A percentile compares a stretch with the other conserved stretches of the same genome.
Conservation (phyloP, 2,797 vertebrate genomes). For the Sebastes variabilis region DNA sequence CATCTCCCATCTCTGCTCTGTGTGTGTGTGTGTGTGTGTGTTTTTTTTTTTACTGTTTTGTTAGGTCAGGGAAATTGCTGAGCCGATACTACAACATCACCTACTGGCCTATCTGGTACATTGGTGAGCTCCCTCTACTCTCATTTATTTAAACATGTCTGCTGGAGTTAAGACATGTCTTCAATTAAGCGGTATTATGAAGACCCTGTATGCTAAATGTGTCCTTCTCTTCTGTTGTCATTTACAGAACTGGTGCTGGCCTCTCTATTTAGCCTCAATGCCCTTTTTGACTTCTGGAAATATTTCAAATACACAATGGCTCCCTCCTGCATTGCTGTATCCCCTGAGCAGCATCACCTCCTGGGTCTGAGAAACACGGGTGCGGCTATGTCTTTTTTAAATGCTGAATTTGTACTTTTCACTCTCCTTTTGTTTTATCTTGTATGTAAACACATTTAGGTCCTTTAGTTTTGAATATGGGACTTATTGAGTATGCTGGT, state of each 20-base stretch:
- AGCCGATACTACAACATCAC: constrained; percentile 92
- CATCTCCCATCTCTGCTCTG: too few relatives aligned
- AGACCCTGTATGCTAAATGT: not conserved
- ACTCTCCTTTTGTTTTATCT: not conserved
- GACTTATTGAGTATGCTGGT: not conserved
- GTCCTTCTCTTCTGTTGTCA: not conserved
- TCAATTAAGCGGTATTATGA: not conserved
- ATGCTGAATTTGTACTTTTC: not conserved
- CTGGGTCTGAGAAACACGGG: constrained; percentile 85
- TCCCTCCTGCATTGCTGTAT: constrained; percentile 84
- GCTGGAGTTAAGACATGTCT: not conserved
- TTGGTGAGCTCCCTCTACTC: constrained; percentile 85
- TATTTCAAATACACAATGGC: constrained; percentile 96
- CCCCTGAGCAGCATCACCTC: constrained; percentile 88
- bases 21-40: not conserved
- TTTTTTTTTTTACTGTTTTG: constrained; percentile 25
- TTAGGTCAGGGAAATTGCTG: constrained; percentile 92
- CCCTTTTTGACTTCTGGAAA: constrained; percentile 95
- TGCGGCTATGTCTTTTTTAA: constrained; percentile 32
- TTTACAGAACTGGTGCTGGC: constrained; percentile 88
- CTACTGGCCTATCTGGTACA: constrained; percentile 96
- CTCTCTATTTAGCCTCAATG: constrained; percentile 92
- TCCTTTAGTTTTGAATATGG: not conserved
- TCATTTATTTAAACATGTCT: not conserved
- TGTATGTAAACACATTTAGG: not conserved